Evolutionary conservation across 2,888 invertebrate genomes (phyloP).

Genomic region (Eupithecia pulchellata): DNA sequence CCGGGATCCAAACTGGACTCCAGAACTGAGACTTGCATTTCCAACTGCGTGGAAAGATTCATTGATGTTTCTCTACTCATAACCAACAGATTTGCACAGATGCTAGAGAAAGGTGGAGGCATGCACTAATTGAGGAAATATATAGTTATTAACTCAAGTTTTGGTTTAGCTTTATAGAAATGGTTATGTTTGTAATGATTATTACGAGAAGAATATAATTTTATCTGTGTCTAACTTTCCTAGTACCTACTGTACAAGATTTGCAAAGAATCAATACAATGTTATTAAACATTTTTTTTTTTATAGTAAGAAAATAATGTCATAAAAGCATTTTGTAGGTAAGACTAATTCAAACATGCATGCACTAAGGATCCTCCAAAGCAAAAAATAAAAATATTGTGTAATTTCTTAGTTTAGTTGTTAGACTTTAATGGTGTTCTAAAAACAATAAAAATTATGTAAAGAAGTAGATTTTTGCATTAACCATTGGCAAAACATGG

Average conservation of each 20-base stretch:
- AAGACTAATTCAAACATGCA: not conserved
- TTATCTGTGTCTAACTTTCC: not conserved
- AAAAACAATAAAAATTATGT: not conserved
- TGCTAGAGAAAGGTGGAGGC: constrained; percentile 91
- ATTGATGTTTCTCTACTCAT: constrained; percentile 96
- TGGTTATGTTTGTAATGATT: constrained; percentile 1
- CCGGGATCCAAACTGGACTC: constrained; percentile 94
- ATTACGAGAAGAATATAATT: not conserved
- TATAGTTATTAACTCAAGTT: constrained; percentile 6
- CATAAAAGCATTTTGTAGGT: not conserved
- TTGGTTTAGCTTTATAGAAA: constrained; percentile 18
- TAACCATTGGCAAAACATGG: not conserved
- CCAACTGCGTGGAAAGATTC: constrained; percentile 97
- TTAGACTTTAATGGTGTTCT: not conserved
- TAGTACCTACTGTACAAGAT: constrained; percentile 2
- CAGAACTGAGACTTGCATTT: constrained; percentile 94
- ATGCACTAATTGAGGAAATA: constrained; percentile 63
- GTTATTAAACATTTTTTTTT: not conserved
- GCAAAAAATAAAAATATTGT: not conserved
- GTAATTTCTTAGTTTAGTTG: constrained; percentile 3
- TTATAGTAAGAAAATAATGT: not conserved
- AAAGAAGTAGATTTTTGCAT: not conserved
- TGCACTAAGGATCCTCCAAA: not conserved
- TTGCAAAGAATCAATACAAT: not conserved
- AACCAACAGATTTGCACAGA: constrained; percentile 94